These are phyloP conservation scores for Harmothoe impar DNA, from an alignment of 2,888 invertebrate species.

Conservation along the genomic window DNA sequence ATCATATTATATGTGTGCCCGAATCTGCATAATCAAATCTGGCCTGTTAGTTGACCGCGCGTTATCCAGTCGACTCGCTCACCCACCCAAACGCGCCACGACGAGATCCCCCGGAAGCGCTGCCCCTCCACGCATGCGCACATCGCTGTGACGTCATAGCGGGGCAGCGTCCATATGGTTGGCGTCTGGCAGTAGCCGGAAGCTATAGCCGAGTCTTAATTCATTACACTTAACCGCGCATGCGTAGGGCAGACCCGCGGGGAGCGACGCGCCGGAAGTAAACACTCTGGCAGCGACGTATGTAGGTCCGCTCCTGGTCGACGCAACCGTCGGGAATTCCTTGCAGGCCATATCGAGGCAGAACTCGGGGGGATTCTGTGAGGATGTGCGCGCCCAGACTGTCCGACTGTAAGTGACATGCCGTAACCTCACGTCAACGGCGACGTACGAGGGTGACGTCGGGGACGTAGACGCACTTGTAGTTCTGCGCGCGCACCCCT, in stretches of 20 bases:
- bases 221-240: constrained; percentile 48
- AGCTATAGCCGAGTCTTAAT: constrained; percentile 4
- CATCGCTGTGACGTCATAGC: constrained; percentile 24
- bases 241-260: constrained; percentile 1
- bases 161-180: constrained; percentile 50
- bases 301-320: not conserved
- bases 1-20: constrained; percentile 60
- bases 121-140: constrained; percentile 25
- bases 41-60: constrained; percentile 40
- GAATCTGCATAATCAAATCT: constrained; percentile 51
- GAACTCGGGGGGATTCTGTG: not conserved
- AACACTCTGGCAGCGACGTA: not conserved
- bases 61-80: not conserved
- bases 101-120: not conserved
- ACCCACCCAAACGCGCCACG: not conserved
- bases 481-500: too few relatives aligned
- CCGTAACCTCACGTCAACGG: too few relatives aligned
- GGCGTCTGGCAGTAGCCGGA: constrained; percentile 16
- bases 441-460: too few relatives aligned
- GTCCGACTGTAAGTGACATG: too few relatives aligned
- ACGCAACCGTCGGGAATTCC: not conserved
- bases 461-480: too few relatives aligned
- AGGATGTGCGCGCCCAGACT: not conserved
- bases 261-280: not conserved
- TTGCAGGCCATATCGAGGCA: not conserved